Evolutionary conservation across 2,113 vertebrate genomes (phyloP).

Genomic region (Pluvialis apricaria): DNA sequence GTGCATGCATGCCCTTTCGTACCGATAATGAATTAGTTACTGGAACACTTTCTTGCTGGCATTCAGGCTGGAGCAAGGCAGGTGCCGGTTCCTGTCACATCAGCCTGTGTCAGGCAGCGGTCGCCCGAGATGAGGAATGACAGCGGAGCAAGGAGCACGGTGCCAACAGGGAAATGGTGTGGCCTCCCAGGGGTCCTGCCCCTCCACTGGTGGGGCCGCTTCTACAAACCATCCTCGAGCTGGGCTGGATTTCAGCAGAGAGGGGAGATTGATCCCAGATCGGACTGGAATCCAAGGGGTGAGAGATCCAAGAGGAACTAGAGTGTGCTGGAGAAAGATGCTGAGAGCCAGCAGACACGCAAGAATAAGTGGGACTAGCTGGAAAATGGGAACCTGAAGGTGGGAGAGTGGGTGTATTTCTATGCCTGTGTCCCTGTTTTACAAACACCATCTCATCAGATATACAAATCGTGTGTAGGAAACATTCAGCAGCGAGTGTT

Average conservation of each 20-base stretch:
- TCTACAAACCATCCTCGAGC: rapidly evolving
- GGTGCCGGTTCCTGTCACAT: not conserved
- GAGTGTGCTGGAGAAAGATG: not conserved
- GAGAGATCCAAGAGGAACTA: not conserved
- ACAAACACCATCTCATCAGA: not conserved
- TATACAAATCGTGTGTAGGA: not conserved
- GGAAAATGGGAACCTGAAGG: not conserved
- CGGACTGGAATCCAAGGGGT: not conserved
- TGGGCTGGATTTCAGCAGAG: not conserved
- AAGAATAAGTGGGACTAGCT: not conserved
- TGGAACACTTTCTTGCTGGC: not conserved
- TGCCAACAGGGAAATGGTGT: not conserved
- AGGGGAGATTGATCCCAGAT: not conserved
- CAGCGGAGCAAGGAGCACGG: not conserved
- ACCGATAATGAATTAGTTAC: not conserved
- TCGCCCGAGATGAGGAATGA: not conserved
- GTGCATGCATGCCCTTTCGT: not conserved
- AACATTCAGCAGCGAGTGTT: not conserved
- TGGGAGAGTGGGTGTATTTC: not conserved
- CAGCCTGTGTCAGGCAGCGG: not conserved
- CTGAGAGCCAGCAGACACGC: not conserved
- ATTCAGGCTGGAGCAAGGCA: not conserved
- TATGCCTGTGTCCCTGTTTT: not conserved
- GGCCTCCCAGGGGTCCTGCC: not conserved
- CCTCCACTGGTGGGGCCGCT: rapidly evolving